Base-by-base conservation (phyloP, 2,888 invertebrate genomes). In the Sclerodermus sp. region DNA sequence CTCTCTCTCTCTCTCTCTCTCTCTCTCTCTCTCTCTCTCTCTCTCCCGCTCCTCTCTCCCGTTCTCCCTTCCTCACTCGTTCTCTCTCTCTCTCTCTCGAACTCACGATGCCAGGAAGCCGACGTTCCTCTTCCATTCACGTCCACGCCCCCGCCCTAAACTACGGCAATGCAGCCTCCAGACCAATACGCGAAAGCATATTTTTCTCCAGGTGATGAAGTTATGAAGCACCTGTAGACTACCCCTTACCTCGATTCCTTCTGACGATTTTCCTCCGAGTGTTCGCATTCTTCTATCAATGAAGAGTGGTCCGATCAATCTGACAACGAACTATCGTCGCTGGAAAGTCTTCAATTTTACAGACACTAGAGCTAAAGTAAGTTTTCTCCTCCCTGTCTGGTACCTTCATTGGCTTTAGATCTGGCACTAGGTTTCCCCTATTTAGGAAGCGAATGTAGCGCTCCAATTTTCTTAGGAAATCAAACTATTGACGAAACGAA, bases 111-210 rank as follows among this genome's bases (percentile, higher is more conserved):
- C n/a, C n/a, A n/a, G n/a, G 23, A 23, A 5, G 8, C 23, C 23
- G 23, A 3, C 23, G 23, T n/a, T 34, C 34, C 34, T 17, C 16
- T 4, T 13, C 9, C 36, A 30, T 15, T 23, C 32, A 15, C 23
- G 47, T 47, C 44, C 59, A 29, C 42, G 32, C 36, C 34, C 13
- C 23, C 34, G 37, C 1, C 30, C 23, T 23, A 23, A 23, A 23
- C 23, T 23, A 23, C 23, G 8, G 23, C 45, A 47, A 48, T 34
- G 52, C 37, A 49, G 23, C 23, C 23, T 23, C 23, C 23, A 23
- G 23, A 23, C 23, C 23, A 23, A 23, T 23, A 5, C 42, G 47
- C 47, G 38, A 47, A 53, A 49, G 52, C 51, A 62, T 51, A 59
- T 56, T 62, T 59, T 46, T 57, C 54, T 37, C 42, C 23, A 23